Evolutionary conservation across 2,888 invertebrate species (phyloP).

Genomic region (Himalopsyche japonica): DNA sequence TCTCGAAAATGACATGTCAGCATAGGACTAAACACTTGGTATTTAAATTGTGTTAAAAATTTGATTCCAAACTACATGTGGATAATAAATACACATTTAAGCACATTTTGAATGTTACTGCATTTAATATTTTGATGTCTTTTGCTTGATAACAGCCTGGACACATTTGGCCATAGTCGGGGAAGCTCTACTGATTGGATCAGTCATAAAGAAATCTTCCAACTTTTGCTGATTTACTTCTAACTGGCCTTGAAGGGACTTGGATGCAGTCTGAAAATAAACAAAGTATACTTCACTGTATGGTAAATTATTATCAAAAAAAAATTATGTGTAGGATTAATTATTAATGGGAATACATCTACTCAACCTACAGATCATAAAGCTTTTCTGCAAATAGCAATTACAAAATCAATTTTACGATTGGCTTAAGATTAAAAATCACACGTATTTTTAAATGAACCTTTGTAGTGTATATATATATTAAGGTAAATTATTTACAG

Average conservation of each 20-base stretch:
- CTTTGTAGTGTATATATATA: too few species aligned
- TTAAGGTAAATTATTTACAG: too few species aligned
- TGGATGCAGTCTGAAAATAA: constrained; percentile 49
- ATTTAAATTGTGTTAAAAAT: not conserved
- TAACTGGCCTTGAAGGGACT: constrained; percentile 62
- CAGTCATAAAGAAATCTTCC: constrained; percentile 93
- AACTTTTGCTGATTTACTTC: constrained; percentile 76
- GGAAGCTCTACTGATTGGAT: constrained; percentile 93
- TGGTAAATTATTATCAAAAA: not conserved
- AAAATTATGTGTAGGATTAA: not conserved
- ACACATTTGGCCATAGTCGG: constrained; percentile 99
- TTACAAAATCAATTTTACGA: too few species aligned
- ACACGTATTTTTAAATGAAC: too few species aligned
- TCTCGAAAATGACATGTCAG: not conserved
- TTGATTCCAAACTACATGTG: not conserved
- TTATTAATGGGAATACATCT: not conserved
- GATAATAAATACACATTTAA: not conserved
- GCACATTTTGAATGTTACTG: not conserved
- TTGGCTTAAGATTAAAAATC: too few species aligned
- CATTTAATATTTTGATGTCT: constrained; percentile 47
- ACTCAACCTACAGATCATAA: too few species aligned
- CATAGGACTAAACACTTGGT: not conserved
- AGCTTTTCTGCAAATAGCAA: too few species aligned
- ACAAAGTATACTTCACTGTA: not conserved
- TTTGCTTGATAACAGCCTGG: constrained; percentile 82